Percentiles rank a stretch among this genome's conserved stretches.
Conservation (phyloP, 1,140 invertebrate species). For the Drosophila sp. region DNA sequence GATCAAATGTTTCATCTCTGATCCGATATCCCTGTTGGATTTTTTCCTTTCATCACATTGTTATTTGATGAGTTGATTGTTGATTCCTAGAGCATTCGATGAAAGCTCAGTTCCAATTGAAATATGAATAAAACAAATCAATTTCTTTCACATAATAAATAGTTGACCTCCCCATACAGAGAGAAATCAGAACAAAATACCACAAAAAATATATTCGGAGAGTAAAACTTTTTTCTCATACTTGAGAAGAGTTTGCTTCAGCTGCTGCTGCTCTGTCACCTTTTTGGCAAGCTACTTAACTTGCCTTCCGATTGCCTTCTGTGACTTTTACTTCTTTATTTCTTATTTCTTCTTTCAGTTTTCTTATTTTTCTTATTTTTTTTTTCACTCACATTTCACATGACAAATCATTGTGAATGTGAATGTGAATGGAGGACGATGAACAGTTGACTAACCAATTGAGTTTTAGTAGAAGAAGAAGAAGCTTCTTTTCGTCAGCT, state of each 20-base stretch:
- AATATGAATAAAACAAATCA: slow-evolving; percentile 16
- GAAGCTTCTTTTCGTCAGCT: slow-evolving; percentile 39
- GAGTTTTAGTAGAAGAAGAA: slow-evolving; percentile 30
- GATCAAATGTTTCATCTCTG: no score
- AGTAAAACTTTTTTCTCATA: not conserved
- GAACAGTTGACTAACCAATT: slow-evolving; percentile 17
- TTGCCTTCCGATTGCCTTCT: slow-evolving; percentile 34
- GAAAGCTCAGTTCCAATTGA: not conserved
- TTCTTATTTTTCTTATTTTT: not conserved
- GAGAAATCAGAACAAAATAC: not conserved
- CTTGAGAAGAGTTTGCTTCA: slow-evolving; percentile 3
- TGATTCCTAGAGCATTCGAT: slow-evolving; percentile 21
- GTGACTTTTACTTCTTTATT: slow-evolving; percentile 5
- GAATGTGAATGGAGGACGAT: not conserved
- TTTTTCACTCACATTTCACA: slow-evolving; percentile 46
- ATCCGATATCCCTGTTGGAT: not conserved
- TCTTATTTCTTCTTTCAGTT: not conserved
- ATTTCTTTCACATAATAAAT: slow-evolving; percentile 25
- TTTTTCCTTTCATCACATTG: not conserved
- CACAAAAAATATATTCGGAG: not conserved
- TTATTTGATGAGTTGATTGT: slow-evolving; percentile 39
- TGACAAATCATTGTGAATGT: slow-evolving; percentile 57
- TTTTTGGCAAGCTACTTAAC: slow-evolving; percentile 44
- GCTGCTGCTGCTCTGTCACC: slow-evolving; percentile 44
- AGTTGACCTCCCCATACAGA: not conserved